These are phyloP conservation scores for Pituophis catenifer DNA, from an alignment of 2,113 vertebrate genomes.

Conservation along the genomic window DNA sequence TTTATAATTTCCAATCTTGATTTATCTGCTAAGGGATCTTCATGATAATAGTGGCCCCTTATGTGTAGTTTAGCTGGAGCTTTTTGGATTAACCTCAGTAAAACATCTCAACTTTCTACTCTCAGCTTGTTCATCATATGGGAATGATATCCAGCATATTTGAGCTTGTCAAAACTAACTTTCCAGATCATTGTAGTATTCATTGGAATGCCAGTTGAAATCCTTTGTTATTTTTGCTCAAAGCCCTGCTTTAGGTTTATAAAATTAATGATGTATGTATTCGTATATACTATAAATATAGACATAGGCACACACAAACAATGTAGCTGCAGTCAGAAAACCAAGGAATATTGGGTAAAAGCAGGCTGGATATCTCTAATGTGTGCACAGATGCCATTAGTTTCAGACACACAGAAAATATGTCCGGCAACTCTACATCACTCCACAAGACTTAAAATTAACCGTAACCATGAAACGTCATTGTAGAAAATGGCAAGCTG, in stretches of 20 bases:
- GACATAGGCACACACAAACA: not conserved
- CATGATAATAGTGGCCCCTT: too few species aligned
- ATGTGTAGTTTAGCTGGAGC: not conserved
- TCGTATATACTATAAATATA: not conserved
- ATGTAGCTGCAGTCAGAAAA: not conserved
- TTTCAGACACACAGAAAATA: not conserved
- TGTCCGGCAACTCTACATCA: not conserved
- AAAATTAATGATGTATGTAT: not conserved
- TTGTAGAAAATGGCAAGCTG: not conserved
- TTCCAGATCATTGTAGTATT: not conserved
- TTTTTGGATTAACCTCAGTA: not conserved
- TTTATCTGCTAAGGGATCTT: not conserved
- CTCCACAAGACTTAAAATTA: not conserved
- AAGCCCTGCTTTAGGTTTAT: not conserved
- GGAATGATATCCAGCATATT: too few species aligned
- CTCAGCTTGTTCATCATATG: not conserved
- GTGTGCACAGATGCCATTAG: not conserved
- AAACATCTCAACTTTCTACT: not conserved
- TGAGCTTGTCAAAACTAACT: not conserved
- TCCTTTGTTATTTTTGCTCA: not conserved
- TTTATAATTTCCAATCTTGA: not conserved
- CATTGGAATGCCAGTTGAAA: not conserved
- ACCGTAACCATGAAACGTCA: not conserved
- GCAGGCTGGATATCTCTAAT: not conserved
- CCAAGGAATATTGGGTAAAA: not conserved